Evolutionary conservation across 2,797 vertebrate genomes (phyloP), one percentile per base, ranked within the genome.

Genomic region (Smutsia gigantea): DNA sequence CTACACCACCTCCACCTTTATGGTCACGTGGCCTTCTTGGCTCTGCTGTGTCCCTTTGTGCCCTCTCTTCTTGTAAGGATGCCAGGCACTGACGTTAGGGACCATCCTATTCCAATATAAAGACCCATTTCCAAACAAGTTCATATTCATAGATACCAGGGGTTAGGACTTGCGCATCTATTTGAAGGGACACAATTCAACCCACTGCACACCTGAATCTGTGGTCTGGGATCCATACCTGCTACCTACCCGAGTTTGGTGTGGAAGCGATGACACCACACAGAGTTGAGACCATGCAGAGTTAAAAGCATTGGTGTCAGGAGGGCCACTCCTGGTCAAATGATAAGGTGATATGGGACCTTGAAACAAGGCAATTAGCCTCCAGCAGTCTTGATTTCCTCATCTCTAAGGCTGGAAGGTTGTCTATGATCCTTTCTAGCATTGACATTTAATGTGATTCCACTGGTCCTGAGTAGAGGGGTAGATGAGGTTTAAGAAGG

Each of bases 1-100:
- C n/a, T 63, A 5, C 6, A 13, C 34, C n/a, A 3, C 59, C 51
- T 71, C 90, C 8, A 5, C 11, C 51, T 74, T 59, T 2, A 1
- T 25, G 53, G 71, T 79, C 53, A 19, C 18, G 0, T 23, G 61
- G 49, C 42, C 53, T n/a, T 29, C 25, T 59, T 12, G 51, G 42
- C 34, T 72, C 0, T 0, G 1, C 9, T 4, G 17, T 10, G 13
- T 46, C 15, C 21, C 0, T 71, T 55, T 86, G 29, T 14, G 37
- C 46, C 71, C 21, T 86, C 72, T 59, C 37, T 31, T 77, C 61
- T 49, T 93, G 29, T 4, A 69, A 96, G 51, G 55, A 61, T 0
- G 23, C 34, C 49, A 71, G 55, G 34, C 34, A 61, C 7, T 71
- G 69, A 7, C 49, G 49, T 39, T 64, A 57, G 68, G 34, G 23